A percentile compares a stretch with the other conserved stretches of the same genome.
phyloP scores from a whole-genome alignment of 2,113 vertebrate species.

The Panthera uncia region DNA sequence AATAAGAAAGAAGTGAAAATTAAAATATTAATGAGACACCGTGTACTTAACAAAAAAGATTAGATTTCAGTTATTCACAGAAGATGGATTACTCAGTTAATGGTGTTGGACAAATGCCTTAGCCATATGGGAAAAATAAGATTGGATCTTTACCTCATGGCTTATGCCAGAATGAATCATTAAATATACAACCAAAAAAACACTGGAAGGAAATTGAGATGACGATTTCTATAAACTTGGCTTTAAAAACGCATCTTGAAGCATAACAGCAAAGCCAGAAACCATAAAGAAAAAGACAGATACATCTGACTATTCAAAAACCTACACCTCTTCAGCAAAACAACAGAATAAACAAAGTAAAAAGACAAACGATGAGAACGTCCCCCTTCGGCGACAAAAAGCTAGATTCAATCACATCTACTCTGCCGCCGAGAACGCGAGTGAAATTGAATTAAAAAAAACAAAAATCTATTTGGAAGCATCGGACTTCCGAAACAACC shows the following conservation, averaged over 20 bases:
- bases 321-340: conserved; percentile 13
- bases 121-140: neutral
- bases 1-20: neutral
- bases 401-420: neutral
- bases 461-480: neutral
- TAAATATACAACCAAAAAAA: neutral
- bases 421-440: neutral
- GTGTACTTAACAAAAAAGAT: neutral
- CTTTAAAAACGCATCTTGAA: conserved; percentile 25
- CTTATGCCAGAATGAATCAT: neutral
- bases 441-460: neutral
- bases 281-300: neutral
- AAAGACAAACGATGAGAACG: neutral
- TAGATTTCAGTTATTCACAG: neutral
- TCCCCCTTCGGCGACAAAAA: neutral
- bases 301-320: neutral
- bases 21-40: neutral
- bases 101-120: neutral
- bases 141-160: neutral
- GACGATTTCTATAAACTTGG: conserved; percentile 2
- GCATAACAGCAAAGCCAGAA: neutral
- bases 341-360: neutral
- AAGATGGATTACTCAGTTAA: neutral
- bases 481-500: neutral
- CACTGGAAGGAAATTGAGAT: neutral